Conservation (phyloP, 2,113 vertebrate genomes). For the Neoarius graeffei region DNA sequence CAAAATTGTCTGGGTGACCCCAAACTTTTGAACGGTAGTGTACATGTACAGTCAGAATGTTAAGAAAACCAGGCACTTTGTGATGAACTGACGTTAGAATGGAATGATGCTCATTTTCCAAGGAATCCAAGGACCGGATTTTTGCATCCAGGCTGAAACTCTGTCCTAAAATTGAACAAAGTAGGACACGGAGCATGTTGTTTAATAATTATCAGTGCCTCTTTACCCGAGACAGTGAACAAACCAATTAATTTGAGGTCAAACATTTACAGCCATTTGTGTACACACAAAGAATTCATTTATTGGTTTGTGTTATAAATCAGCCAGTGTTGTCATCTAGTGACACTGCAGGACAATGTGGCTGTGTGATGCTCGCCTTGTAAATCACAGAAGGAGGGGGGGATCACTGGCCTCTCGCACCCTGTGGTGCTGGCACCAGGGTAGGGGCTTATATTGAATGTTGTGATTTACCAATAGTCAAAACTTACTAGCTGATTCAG, state of each 20-base stretch:
- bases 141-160: background rate
- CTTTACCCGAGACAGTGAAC: conserved; percentile 59
- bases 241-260: conserved; percentile 67
- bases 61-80: background rate
- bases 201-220: conserved; percentile 67
- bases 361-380: conserved; percentile 51
- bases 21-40: no score
- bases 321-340: conserved; percentile 60
- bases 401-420: conserved; percentile 10
- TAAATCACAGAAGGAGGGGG: conserved; percentile 36
- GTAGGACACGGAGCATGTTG: conserved; percentile 19
- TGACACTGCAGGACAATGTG: conserved; percentile 62
- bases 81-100: conserved; percentile 16
- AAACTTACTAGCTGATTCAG: conserved; percentile 12
- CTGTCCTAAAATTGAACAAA: background rate
- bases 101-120: background rate
- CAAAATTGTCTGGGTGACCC: no score
- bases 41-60: conserved; percentile 28
- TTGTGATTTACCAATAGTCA: background rate
- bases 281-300: conserved; percentile 63
- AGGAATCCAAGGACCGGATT: background rate
- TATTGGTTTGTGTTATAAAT: conserved; percentile 67
- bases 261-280: conserved; percentile 69
- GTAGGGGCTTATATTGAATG: conserved; percentile 19
- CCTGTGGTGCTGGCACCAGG: conserved; percentile 32